These are phyloP conservation scores for Trichosurus vulpecula DNA, from an alignment of 2,797 vertebrate species.

Conservation along the genomic window DNA sequence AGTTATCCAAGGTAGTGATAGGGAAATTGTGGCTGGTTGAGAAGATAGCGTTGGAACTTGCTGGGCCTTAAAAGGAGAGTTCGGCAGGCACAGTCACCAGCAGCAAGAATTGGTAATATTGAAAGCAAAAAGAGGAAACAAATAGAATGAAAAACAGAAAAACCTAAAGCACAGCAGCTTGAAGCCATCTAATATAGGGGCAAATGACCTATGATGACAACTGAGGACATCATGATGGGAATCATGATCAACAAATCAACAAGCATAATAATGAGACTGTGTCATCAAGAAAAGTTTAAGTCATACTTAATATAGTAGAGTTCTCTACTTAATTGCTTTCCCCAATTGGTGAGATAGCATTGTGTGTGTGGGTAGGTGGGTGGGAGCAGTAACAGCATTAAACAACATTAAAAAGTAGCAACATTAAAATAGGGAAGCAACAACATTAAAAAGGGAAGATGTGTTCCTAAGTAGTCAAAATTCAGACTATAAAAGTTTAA, in stretches of 20 bases:
- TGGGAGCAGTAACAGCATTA: neutral
- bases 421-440: neutral
- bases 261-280: neutral
- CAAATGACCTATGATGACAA: constrained; percentile 45
- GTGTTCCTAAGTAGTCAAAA: neutral
- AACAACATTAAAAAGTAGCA: neutral
- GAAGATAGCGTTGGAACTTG: neutral
- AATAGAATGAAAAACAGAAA: constrained; percentile 42
- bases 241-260: neutral
- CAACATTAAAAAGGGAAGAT: neutral
- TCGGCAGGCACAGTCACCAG: neutral
- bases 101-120: neutral
- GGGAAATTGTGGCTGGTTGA: neutral
- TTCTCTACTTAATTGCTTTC: neutral
- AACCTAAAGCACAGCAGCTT: constrained; percentile 25
- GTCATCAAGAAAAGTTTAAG: neutral
- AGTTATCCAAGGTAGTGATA: neutral
- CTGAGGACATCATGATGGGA: constrained; percentile 12
- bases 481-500: neutral
- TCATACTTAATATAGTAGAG: neutral
- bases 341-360: neutral
- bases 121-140: constrained; percentile 35
- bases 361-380: too few relatives aligned
- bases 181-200: constrained; percentile 23
- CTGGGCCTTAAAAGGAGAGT: neutral